Evolutionary conservation across 2,888 invertebrate species (phyloP), one percentile per base, ranked within the genome.

Genomic region (Cheilosia impressa): DNA sequence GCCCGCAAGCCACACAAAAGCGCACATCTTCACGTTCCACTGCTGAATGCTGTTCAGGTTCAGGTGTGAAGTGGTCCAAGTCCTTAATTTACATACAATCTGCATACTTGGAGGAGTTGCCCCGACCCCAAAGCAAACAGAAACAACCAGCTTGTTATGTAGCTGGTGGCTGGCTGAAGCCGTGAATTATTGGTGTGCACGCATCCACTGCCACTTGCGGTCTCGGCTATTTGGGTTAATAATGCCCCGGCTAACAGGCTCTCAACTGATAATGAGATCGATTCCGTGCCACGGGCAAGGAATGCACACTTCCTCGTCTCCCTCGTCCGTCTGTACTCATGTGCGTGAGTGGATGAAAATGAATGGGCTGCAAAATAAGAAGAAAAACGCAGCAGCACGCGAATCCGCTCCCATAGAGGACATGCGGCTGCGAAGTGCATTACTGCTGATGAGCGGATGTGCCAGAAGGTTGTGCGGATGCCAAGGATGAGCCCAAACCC

Each of bases 201-300:
- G 85, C 85, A 85, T 77, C 85, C 66, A 60, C 43, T 45, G 43
- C 22, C 55, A 15, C 50, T 52, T 58, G 68, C 65, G 4, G 62
- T 77, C 68, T 72, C 77, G 80, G 81, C 68, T 85, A 85, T 85
- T 85, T 85, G 68, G 85, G 81, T 85, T 85, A 85, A 85, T 85
- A 85, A 85, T 81, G 85, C 76, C 31, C 62, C 41, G 62, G 57
- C 85, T 81, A 80, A 81, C 80, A 85, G 77, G 81, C 85, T 62
- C 57, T 58, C 66, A 85, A 85, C 85, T 81, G 85, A 85, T 85
- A 85, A 85, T 85, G 85, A 85, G 85, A 85, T 85, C 85, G 85
- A 85, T 85, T 85, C 81, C 85, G 85, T 85, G 85, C 85, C 71
- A 76, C 72, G 76, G 72, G 76, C 66, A 77, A 77, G 77, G 85